Conservation (phyloP, 2,888 invertebrate genomes). For the Hoplodrina blanda region DNA sequence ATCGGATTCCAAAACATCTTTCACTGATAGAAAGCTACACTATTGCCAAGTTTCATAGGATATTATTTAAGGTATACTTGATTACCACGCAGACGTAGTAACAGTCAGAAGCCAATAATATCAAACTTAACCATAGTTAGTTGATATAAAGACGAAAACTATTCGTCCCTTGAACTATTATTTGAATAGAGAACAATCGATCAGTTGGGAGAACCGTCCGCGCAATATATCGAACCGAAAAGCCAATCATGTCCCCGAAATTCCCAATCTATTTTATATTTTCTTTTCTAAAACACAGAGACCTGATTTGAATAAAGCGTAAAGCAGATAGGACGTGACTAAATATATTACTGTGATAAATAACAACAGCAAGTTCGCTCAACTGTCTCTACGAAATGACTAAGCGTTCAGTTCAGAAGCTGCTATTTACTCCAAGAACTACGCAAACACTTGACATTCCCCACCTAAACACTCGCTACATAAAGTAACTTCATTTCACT, state of each 20-base stretch:
- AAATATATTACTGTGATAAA: slow-evolving; percentile 42
- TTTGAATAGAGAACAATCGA: slow-evolving; percentile 9
- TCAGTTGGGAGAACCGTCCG: background rate
- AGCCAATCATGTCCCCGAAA: slow-evolving; percentile 13
- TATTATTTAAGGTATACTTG: too few relatives aligned
- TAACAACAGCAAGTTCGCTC: slow-evolving; percentile 36
- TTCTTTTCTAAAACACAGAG: slow-evolving; percentile 10
- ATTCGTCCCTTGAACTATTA: background rate
- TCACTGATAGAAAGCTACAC: too few relatives aligned
- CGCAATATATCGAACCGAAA: slow-evolving; percentile 1
- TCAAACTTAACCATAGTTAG: background rate
- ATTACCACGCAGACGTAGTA: too few relatives aligned
- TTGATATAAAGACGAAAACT: background rate
- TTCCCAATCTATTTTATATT: slow-evolving; percentile 13
- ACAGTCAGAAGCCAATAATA: background rate
- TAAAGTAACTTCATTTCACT: slow-evolving; percentile 32
- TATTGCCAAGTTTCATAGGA: too few relatives aligned
- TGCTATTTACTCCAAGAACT: slow-evolving; percentile 46
- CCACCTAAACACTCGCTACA: slow-evolving; percentile 21
- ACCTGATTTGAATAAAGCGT: slow-evolving; percentile 34
- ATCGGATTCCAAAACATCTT: too few relatives aligned
- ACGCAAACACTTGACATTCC: slow-evolving; percentile 26
- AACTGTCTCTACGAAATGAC: slow-evolving; percentile 55
- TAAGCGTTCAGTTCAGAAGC: slow-evolving; percentile 31
- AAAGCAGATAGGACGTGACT: slow-evolving; percentile 7